These are phyloP conservation scores for Poeciliopsis turrubarensis DNA, from an alignment of 2,113 vertebrate genomes.

Conservation along the genomic window DNA sequence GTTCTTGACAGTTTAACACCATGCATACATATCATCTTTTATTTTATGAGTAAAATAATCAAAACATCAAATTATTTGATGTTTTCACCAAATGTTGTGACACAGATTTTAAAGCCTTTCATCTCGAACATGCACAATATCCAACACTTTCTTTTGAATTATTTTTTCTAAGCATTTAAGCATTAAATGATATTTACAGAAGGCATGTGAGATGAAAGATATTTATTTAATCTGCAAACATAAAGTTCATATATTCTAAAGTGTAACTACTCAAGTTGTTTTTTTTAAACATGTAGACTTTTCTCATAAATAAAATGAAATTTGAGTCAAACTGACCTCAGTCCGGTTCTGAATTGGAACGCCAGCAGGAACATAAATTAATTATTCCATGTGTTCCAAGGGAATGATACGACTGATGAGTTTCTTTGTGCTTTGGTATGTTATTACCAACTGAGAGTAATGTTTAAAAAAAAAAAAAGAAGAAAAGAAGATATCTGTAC, in stretches of 20 bases:
- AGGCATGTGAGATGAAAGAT: neutral
- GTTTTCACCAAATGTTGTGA: neutral
- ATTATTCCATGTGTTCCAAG: too few species aligned
- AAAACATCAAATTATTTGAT: neutral
- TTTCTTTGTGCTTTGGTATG: slow-evolving; percentile 8
- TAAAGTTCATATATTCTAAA: slow-evolving; percentile 5
- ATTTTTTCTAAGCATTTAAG: neutral
- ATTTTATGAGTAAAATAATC: neutral
- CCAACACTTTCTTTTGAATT: neutral
- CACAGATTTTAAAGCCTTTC: neutral
- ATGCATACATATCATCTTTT: neutral
- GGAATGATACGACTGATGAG: neutral
- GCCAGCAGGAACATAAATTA: neutral
- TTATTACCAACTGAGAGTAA: neutral
- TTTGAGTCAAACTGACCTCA: slow-evolving; percentile 24
- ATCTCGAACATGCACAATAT: neutral
- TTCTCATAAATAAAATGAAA: slow-evolving; percentile 2
- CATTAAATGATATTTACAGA: slow-evolving; percentile 8
- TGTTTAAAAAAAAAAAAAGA: slow-evolving; percentile 4
- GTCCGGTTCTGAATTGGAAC: slow-evolving; percentile 31
- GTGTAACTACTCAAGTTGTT: slow-evolving; percentile 21
- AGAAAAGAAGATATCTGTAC: neutral
- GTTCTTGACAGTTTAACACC: neutral
- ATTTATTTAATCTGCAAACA: neutral
- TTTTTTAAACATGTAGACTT: neutral